A percentile compares a stretch with the other conserved stretches of the same genome.
Conservation (phyloP, 2,797 vertebrate genomes). For the Morus bassanus region DNA sequence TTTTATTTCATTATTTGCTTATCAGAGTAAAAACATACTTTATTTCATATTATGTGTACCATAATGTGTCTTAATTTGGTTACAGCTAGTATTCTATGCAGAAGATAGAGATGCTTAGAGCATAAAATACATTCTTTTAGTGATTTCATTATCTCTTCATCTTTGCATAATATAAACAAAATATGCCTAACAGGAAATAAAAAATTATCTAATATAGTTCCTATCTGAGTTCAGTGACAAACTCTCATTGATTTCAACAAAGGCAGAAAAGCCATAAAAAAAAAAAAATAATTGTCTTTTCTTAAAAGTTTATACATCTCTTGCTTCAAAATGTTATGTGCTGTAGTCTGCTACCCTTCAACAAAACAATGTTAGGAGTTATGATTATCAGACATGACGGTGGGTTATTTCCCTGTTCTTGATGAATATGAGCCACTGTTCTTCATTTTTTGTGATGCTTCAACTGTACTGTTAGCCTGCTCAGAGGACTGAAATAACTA, state of each 20-base stretch:
- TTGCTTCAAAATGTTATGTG: not conserved
- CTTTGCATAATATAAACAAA: not conserved
- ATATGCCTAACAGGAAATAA: not conserved
- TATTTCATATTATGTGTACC: not conserved
- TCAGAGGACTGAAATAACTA: conserved; percentile 2
- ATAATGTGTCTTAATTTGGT: not conserved
- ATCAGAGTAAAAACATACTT: not conserved
- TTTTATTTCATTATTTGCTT: not conserved
- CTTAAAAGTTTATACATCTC: not conserved
- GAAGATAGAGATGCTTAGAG: not conserved
- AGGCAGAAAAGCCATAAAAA: not conserved
- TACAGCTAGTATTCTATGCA: not conserved
- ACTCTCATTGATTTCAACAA: not conserved
- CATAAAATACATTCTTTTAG: not conserved
- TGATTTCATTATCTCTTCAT: not conserved
- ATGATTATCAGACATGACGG: not conserved
- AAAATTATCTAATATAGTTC: not conserved
- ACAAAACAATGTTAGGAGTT: not conserved
- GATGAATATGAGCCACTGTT: not conserved
- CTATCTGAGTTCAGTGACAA: not conserved
- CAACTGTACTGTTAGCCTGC: not conserved
- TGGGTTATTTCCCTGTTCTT: not conserved
- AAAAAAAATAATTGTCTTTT: not conserved
- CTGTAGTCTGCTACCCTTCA: not conserved
- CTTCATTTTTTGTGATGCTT: conserved; percentile 20